Evolutionary conservation across 2,113 vertebrate species (phyloP).

Genomic region (Gobio gobio): DNA sequence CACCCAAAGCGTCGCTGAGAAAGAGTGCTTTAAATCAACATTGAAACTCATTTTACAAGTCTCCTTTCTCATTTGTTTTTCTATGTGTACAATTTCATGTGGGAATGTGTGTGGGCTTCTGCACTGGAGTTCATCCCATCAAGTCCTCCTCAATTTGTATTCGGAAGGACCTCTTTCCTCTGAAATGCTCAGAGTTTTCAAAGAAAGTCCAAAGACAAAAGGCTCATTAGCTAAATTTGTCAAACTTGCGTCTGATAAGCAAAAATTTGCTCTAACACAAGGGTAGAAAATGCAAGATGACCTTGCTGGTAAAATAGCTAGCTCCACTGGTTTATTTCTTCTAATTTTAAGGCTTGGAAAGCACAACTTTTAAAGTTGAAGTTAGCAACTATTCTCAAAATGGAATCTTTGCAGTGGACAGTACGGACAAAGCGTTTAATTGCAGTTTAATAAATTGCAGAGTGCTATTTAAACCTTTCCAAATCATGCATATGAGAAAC

Average conservation of each 20-base stretch:
- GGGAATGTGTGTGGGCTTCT: neutral
- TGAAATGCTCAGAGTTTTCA: constrained; percentile 59
- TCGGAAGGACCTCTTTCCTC: constrained; percentile 35
- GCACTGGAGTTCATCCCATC: neutral
- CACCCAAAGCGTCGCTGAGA: constrained; percentile 11
- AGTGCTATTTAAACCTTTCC: constrained; percentile 21
- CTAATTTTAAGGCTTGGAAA: neutral
- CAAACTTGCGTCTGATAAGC: constrained; percentile 68
- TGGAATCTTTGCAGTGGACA: constrained; percentile 27
- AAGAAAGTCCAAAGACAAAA: constrained; percentile 70
- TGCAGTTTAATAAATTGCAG: constrained; percentile 12
- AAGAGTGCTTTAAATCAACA: neutral
- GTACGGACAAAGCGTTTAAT: constrained; percentile 2
- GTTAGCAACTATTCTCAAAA: neutral
- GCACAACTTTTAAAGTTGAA: neutral
- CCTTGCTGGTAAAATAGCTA: constrained; percentile 2
- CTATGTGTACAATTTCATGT: neutral
- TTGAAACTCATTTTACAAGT: constrained; percentile 29
- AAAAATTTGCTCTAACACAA: constrained; percentile 1
- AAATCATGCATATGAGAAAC: constrained; percentile 4
- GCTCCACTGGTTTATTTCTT: constrained; percentile 23
- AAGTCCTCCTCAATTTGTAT: constrained; percentile 34
- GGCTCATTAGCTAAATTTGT: constrained; percentile 78
- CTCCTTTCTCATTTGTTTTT: constrained; percentile 22
- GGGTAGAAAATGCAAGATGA: constrained; percentile 5